Percentiles rank a stretch among this genome's conserved stretches.
phyloP scores from a whole-genome alignment of 2,888 invertebrate genomes.

The Leptura quadrifasciata region DNA sequence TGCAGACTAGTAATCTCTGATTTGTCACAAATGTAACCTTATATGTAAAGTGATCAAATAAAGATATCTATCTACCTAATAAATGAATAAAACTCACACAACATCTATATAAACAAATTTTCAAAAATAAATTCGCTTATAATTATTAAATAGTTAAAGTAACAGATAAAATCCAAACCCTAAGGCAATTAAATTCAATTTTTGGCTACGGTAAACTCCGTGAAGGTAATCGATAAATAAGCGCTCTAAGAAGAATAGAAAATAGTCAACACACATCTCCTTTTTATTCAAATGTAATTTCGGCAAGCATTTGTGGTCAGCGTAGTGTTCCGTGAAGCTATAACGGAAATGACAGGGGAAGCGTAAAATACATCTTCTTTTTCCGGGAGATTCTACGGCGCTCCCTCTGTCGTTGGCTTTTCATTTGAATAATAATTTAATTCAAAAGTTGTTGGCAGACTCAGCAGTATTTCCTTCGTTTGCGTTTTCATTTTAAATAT shows the following conservation, averaged over 20 bases:
- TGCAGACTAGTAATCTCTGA: too few species aligned
- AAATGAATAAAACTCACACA: too few species aligned
- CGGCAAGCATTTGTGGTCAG: slow-evolving; percentile 67
- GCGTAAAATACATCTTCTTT: slow-evolving; percentile 69
- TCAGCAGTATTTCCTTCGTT: slow-evolving; percentile 66
- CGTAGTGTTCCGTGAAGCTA: slow-evolving; percentile 65
- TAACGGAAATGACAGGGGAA: slow-evolving; percentile 67
- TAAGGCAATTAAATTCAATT: slow-evolving; percentile 21
- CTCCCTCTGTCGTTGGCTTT: slow-evolving; percentile 63
- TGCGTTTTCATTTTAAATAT: slow-evolving; percentile 69
- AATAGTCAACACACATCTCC: slow-evolving; percentile 51
- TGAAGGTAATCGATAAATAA: slow-evolving; percentile 41
- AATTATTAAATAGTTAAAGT: too few species aligned
- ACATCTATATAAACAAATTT: too few species aligned
- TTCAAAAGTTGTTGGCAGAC: slow-evolving; percentile 66
- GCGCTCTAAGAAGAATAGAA: slow-evolving; percentile 46
- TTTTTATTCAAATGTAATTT: slow-evolving; percentile 69
- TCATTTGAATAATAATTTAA: slow-evolving; percentile 71
- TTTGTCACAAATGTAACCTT: too few species aligned
- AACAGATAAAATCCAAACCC: too few species aligned
- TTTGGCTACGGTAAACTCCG: slow-evolving; percentile 10
- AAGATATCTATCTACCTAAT: too few species aligned
- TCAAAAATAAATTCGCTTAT: too few species aligned
- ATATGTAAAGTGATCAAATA: too few species aligned
- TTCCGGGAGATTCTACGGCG: slow-evolving; percentile 60